Evolutionary conservation across 1,140 invertebrate genomes (phyloP).

Genomic region (Homarus americanus): DNA sequence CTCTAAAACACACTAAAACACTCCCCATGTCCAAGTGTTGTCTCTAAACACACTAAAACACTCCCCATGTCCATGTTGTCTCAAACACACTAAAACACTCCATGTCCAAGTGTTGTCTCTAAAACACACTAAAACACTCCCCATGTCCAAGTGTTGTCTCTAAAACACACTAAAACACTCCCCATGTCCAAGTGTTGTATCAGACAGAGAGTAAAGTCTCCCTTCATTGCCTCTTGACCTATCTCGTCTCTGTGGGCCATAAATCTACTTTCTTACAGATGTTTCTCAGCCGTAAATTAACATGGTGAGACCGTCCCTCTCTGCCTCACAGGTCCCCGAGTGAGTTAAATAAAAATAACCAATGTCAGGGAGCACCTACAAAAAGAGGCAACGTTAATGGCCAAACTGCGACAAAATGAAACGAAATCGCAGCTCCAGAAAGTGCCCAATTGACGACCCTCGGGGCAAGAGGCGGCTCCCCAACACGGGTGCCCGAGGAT

Average conservation of each 20-base stretch:
- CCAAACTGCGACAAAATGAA: slow-evolving; percentile 60
- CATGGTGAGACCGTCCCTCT: neutral
- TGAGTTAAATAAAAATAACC: slow-evolving; percentile 10
- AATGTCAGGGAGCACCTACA: neutral
- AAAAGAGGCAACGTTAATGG: slow-evolving; percentile 59
- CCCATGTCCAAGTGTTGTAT: slow-evolving; percentile 25
- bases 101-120: no score
- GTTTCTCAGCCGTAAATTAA: neutral
- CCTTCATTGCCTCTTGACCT: neutral
- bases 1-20: no score
- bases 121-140: no score
- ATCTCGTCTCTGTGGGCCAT: neutral
- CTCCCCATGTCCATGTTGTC: no score
- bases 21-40: no score
- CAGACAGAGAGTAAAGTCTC: slow-evolving; percentile 11
- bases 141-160: no score
- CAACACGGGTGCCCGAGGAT: neutral
- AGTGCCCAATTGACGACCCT: slow-evolving; percentile 55
- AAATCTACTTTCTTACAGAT: slow-evolving; percentile 23
- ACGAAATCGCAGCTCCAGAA: slow-evolving; percentile 64
- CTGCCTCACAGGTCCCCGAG: neutral
- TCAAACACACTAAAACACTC: no score
- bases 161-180: neutral
- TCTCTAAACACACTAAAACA: no score
- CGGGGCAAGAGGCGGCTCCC: slow-evolving; percentile 8